Evolutionary conservation across 2,888 invertebrate species (phyloP), one percentile per base, ranked within the genome.

Genomic region (Metellina segmentata): DNA sequence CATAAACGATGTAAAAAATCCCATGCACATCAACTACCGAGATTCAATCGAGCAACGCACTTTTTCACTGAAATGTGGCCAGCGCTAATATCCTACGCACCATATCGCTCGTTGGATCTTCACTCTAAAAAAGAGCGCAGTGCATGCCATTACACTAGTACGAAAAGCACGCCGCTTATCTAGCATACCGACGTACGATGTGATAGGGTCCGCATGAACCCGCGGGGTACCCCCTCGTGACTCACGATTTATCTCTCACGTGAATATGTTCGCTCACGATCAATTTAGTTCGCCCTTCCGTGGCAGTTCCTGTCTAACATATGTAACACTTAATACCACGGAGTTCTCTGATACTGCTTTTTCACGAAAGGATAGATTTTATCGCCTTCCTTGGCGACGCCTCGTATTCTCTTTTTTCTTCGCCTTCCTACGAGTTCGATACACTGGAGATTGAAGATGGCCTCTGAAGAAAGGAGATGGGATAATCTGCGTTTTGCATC

Each of bases 191-290:
- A 74, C 20, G 70, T 82, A 86, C 69, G 82, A 71, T 83, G 91
- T 87, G 87, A 87, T 91, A 91, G 91, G 82, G 87, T 88, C 91
- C 91, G 70, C 52, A 52, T 79, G 77, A 83, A 49, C 91, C 91
- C 87, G 48, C 72, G 69, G 83, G 91, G 78, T 71, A 78, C 81
- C 87, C 86, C n/a, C 83, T 78, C 91, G 91, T 91, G 91, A 91
- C 91, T 91, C 91, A 91, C 91, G 91, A 87, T 83, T 61, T 91
- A 91, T 91, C 91, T 91, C 77, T 77, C 72, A 87, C 91, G 91
- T 91, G 91, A 91, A 91, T 91, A 87, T 83, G 91, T 88, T 88
- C 91, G 74, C 91, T 91, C 91, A 88, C 91, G 91, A 91, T 91
- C 87, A 91, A 91, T 91, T 91, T 91, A 91, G 82, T 91, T 91